Evolutionary conservation across 2,113 vertebrate genomes (phyloP), one percentile per base, ranked within the genome.

Genomic region (Spilogale gracilis): DNA sequence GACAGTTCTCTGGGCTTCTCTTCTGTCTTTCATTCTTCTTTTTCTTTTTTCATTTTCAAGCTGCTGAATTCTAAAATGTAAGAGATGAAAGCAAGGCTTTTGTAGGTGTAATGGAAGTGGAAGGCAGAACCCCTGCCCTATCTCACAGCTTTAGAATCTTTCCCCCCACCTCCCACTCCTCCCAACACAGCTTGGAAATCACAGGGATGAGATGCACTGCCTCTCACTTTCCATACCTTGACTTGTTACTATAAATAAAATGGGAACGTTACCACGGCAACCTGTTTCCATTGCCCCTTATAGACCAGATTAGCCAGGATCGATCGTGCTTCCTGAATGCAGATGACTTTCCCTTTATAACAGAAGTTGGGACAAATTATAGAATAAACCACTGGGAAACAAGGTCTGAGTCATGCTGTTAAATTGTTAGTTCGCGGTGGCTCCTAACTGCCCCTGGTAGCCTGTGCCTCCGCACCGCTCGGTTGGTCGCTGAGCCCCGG

Each of bases 171-270:
- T 6, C 60, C 11, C 32, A 38, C 13, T 71, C 50, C 82, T 95
- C 80, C 73, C 69, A 92, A 79, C 56, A 50, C 69, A 92, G 87
- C 80, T 65, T 4, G 16, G 58, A 61, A 89, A 71, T 79, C 83
- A 78, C 65, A 96, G 94, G 74, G 5, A 9, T 13, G 79, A 84
- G 91, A 90, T 21, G 56, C 13, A 0, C 45, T 83, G 85, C 87
- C 25, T 96, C 63, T 87, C 32, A 25, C 45, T 86, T 92, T 50
- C 90, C 60, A 88, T 94, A 98, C 97, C 97, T 97, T 90, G 73
- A 96, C 71, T 88, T 96, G 94, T 95, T 96, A 82, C 98, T 97
- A 97, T 95, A 97, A 98, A 97, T 98, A 97, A 94, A 96, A 27
- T 76, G 88, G 88, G 80, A 25, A 91, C 9, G 65, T 98, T 96